Percentiles rank a stretch among this genome's conserved stretches.
Evolutionary conservation across 2,888 invertebrate species (phyloP).

Genomic region (Nomada goodeniana): DNA sequence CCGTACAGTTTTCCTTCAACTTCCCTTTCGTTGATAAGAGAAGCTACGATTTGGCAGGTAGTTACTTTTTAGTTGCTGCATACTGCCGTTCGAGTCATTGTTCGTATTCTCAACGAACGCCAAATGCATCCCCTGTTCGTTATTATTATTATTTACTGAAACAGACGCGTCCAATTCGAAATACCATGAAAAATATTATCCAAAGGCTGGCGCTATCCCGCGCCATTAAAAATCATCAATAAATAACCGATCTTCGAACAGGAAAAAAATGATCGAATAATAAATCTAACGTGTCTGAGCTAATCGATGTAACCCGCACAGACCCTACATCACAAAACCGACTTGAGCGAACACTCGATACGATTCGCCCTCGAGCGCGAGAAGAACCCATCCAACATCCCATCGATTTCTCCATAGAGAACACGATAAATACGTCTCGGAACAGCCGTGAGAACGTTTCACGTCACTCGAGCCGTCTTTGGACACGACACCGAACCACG

Average conservation of each 20-base stretch:
- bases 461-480: conserved; percentile 19
- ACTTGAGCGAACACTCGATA: not conserved
- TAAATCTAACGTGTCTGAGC: not conserved
- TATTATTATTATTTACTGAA: too few species aligned
- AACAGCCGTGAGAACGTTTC: conserved; percentile 10
- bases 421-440: conserved; percentile 20
- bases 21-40: not conserved
- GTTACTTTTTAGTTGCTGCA: too few species aligned
- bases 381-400: not conserved
- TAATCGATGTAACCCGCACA: too few species aligned
- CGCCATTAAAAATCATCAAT: too few species aligned
- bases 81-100: too few species aligned
- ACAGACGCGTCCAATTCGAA: too few species aligned
- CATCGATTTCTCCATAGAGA: conserved; percentile 1
- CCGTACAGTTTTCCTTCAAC: conserved; percentile 4
- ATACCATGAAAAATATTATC: too few species aligned
- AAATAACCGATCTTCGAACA: too few species aligned
- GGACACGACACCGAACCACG: not conserved
- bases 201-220: too few species aligned
- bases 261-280: too few species aligned
- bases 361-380: not conserved
- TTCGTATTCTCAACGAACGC: too few species aligned
- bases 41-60: not conserved
- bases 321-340: not conserved
- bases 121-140: too few species aligned